Evolutionary conservation across 2,888 invertebrate species (phyloP).

Genomic region (Chalcosyrphus nemorum): DNA sequence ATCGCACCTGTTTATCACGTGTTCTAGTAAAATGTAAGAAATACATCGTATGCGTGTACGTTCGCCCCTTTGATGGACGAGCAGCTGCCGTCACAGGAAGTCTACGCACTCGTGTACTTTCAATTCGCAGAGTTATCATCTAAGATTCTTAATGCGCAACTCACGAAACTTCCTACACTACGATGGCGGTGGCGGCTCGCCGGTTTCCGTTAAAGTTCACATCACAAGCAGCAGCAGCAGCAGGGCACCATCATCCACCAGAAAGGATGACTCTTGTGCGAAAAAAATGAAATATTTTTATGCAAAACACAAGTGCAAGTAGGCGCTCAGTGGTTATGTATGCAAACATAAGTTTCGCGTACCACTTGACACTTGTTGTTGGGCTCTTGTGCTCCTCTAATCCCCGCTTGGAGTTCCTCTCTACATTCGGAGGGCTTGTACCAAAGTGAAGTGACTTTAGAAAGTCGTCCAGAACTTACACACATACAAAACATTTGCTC

Average conservation of each 20-base stretch:
- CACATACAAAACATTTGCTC: conserved; percentile 7
- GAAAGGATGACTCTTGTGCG: conserved; percentile 16
- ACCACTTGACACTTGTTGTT: conserved; percentile 45
- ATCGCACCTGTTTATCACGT: background rate
- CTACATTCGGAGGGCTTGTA: background rate
- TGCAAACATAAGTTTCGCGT: conserved; percentile 14
- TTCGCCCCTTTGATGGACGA: conserved; percentile 11
- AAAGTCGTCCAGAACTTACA: conserved; percentile 59
- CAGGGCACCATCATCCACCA: background rate
- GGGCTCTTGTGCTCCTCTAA: conserved; percentile 28
- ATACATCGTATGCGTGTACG: background rate
- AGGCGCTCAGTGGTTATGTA: conserved; percentile 12
- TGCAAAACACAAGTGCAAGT: conserved; percentile 54
- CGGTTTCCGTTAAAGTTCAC: background rate
- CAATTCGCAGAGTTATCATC: conserved; percentile 22
- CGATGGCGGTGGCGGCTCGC: background rate
- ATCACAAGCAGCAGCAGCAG: conserved; percentile 12
- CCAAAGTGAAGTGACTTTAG: conserved; percentile 47
- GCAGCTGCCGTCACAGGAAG: conserved; percentile 25
- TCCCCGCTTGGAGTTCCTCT: conserved; percentile 13
- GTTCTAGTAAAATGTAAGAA: background rate
- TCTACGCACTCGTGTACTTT: conserved; percentile 48
- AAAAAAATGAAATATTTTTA: background rate
- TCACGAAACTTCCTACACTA: conserved; percentile 28
- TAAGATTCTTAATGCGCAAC: conserved; percentile 37